Base-by-base conservation (phyloP, 2,888 invertebrate genomes). In the Oasisia sp. region DNA sequence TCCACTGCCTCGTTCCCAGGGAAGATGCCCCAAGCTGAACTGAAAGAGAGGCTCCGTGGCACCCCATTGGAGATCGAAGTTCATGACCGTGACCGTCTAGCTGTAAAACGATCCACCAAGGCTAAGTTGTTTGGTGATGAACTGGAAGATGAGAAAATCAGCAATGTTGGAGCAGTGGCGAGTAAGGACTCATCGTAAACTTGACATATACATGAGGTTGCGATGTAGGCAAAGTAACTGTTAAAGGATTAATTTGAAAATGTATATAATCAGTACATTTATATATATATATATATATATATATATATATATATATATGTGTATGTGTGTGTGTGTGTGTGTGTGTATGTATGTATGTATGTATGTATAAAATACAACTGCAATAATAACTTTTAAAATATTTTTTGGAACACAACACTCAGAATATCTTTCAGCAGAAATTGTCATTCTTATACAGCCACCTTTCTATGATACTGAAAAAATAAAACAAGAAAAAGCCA, bases 71-170 rank as follows among this genome's bases (percentile, higher is more conserved):
- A 95, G 92, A 95, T 96, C 89, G 95, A 96, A 93, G 94, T 96
- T 1, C 96, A 96, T 93, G 96, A 96, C 93, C 94, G 96, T 50
- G 96, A 96, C 94, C 92, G 96, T 32, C 95, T 95, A 90, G 94
- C 94, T 27, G 95, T 95, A 92, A 95, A 95, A 58, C 94, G 94
- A 45, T 94, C 94, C 92, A 92, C 95, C 58, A 95, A 95, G 93
- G 94, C 95, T 4, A 94, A 95, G 19, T 93, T 96, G 91, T 96
- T 96, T 94, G 96, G 96, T 0, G 96, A 96, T 93, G 96, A 96
- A 93, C 92, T 95, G 5, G 96, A 96, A 91, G 96, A 96, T 94
- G 96, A 96, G 92, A 96, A 95, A 92, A 96, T 96, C 92, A 95
- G 95, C 94, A 96, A 95, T 94, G 96, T 96, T 58, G 96, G 96